Percentiles rank a stretch among this genome's conserved stretches.
Conservation (phyloP, 2,888 invertebrate genomes). For the Stenolophus ochropezus region DNA sequence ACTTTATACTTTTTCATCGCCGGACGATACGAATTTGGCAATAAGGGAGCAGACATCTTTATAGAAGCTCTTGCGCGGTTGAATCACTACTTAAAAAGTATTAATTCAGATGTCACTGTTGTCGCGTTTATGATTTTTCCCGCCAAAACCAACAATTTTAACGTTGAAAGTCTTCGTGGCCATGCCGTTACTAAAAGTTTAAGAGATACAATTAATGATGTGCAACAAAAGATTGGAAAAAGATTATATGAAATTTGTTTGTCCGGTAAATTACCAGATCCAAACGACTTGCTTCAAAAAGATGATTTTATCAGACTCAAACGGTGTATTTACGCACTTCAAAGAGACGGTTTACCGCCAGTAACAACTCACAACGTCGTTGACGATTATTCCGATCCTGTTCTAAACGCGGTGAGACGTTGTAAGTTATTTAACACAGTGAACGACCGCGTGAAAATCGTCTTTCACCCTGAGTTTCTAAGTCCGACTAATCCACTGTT, state of each 20-base stretch:
- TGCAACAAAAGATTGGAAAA: slow-evolving; percentile 95
- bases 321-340: slow-evolving; percentile 94
- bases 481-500: slow-evolving; percentile 98
- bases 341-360: slow-evolving; percentile 93
- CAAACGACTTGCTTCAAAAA: slow-evolving; percentile 88
- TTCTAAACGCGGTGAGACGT: slow-evolving; percentile 88
- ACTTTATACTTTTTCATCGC: slow-evolving; percentile 99
- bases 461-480: slow-evolving; percentile 99
- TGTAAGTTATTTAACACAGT: slow-evolving; percentile 96
- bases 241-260: slow-evolving; percentile 95
- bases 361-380: slow-evolving; percentile 98
- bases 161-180: slow-evolving; percentile 97
- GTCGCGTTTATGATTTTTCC: slow-evolving; percentile 99
- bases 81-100: slow-evolving; percentile 94
- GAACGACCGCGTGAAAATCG: slow-evolving; percentile 93
- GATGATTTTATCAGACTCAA: slow-evolving; percentile 96
- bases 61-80: slow-evolving; percentile 96
- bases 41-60: slow-evolving; percentile 99
- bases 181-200: slow-evolving; percentile 98
- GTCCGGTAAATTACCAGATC: slow-evolving; percentile 71
- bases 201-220: slow-evolving; percentile 92
- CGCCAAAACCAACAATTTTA: slow-evolving; percentile 97
- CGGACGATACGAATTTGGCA: slow-evolving; percentile 98
- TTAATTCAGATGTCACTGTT: slow-evolving; percentile 89
- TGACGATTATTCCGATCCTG: slow-evolving; percentile 90